Conservation (phyloP, 2,113 vertebrate genomes). For the Tringa solitaria region DNA sequence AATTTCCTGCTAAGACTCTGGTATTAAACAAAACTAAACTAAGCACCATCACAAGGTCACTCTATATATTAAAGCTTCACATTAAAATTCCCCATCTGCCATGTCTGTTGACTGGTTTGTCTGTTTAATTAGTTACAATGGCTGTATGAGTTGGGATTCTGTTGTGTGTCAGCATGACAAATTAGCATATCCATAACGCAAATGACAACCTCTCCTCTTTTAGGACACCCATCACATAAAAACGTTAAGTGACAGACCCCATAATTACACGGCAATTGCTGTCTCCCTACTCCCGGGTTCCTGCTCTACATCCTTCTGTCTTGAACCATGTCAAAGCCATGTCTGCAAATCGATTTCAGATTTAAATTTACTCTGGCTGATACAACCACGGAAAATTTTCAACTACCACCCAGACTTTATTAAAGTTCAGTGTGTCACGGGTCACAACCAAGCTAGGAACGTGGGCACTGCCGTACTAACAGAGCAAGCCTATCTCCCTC, state of each 20-base stretch:
- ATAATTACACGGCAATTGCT: not conserved
- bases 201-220: not conserved
- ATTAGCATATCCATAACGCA: slow-evolving; percentile 6
- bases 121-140: slow-evolving; percentile 12
- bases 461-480: not conserved
- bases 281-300: not conserved
- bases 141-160: not conserved
- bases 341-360: not conserved
- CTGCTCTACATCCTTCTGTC: not conserved
- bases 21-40: not conserved
- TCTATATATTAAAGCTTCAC: not conserved
- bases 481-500: not conserved
- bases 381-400: not conserved
- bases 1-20: not conserved
- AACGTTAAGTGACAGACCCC: not conserved
- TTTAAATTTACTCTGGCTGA: not conserved
- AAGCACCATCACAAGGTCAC: not conserved
- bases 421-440: accelerated
- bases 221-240: not conserved
- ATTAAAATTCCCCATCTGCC: not conserved
- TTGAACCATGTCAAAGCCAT: not conserved
- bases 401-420: not conserved
- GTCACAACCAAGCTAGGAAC: not conserved
- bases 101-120: slow-evolving; percentile 13
- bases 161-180: slow-evolving; percentile 4